Conservation (phyloP, 2,113 vertebrate genomes). For the Pavo muticus region DNA sequence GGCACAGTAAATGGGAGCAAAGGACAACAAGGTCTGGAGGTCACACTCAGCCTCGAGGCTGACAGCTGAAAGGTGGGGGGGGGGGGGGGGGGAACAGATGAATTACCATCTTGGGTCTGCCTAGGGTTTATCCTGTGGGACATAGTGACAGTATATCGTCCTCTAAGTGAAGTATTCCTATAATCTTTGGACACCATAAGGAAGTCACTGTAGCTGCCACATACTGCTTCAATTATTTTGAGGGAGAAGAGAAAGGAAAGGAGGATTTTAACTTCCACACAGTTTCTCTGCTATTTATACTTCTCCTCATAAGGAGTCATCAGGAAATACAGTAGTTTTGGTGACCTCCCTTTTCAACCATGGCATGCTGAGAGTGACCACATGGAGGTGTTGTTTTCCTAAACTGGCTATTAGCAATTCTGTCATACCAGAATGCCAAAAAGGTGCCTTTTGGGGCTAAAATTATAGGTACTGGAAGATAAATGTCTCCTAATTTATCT, state of each 20-base stretch:
- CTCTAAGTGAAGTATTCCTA: not conserved
- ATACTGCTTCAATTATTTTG: not conserved
- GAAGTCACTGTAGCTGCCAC: not conserved
- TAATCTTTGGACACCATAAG: not conserved
- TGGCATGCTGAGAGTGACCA: not conserved
- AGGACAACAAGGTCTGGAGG: not conserved
- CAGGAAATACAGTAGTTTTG: fast-evolving
- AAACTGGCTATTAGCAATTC: not conserved
- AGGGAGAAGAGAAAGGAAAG: not conserved
- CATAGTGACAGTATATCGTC: not conserved
- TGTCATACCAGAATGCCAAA: not conserved
- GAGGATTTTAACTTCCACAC: not conserved
- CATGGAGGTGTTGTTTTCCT: not conserved
- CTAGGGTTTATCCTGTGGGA: not conserved
- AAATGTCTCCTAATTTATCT: not conserved
- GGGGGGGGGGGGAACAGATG: not conserved
- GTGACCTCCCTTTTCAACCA: not conserved
- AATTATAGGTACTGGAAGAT: not conserved
- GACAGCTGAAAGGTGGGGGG: not conserved
- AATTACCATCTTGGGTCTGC: not conserved
- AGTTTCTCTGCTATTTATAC: not conserved
- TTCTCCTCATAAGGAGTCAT: not conserved
- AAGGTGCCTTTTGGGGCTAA: not conserved
- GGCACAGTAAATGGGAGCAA: not conserved
- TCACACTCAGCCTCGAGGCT: not conserved